phyloP scores from a whole-genome alignment of 2,888 invertebrate genomes.

The Stenichneumon culpator region DNA sequence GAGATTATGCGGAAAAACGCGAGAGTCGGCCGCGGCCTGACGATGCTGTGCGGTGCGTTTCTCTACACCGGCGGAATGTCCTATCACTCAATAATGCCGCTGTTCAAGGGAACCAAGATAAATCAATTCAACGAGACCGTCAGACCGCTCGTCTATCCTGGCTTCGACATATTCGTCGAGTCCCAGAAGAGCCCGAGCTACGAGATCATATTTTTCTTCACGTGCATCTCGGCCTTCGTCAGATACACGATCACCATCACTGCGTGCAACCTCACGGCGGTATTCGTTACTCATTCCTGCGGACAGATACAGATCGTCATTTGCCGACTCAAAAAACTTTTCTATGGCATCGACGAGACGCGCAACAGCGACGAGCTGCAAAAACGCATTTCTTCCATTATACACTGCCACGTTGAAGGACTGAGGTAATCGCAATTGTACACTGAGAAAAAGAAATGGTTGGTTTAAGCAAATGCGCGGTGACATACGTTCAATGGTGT shows the following conservation, averaged over 20 bases:
- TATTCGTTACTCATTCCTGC: conserved; percentile 71
- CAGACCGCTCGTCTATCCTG: conserved; percentile 64
- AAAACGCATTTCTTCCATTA: conserved; percentile 65
- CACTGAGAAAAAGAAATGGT: too few species aligned
- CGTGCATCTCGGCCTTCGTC: conserved; percentile 66
- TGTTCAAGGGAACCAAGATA: conserved; percentile 58
- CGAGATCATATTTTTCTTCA: conserved; percentile 70
- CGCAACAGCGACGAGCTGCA: conserved; percentile 34
- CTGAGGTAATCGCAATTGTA: conserved; percentile 72
- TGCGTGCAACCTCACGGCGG: conserved; percentile 68
- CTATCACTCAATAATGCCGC: conserved; percentile 70
- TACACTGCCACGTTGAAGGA: conserved; percentile 69
- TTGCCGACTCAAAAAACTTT: conserved; percentile 3
- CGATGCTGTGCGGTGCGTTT: conserved; percentile 68
- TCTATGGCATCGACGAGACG: conserved; percentile 33
- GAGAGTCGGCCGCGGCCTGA: conserved; percentile 56
- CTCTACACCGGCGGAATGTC: conserved; percentile 73
- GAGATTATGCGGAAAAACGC: conserved; percentile 59
- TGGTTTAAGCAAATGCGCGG: too few species aligned
- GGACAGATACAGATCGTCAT: conserved; percentile 72
- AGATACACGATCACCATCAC: conserved; percentile 67
- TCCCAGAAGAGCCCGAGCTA: conserved; percentile 68
- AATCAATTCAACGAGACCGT: conserved; percentile 64
- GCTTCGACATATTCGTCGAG: conserved; percentile 64
- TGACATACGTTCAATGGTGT: too few species aligned